Evolutionary conservation across 2,797 vertebrate genomes (phyloP).

Genomic region (Coregonus sp.): DNA sequence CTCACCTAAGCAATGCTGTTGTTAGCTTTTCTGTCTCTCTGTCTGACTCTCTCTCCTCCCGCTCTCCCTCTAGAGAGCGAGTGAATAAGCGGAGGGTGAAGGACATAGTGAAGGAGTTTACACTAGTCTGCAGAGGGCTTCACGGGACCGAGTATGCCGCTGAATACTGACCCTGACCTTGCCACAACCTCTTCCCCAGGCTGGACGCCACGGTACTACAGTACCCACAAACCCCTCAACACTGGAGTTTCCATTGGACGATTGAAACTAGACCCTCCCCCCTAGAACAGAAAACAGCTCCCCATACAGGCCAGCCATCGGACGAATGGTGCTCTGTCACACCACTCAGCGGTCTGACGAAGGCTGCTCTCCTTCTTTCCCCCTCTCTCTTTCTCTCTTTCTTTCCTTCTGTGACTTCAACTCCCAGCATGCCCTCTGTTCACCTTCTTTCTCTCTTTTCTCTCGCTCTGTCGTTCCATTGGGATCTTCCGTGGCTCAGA

Average conservation of each 20-base stretch:
- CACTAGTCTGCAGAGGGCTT: conserved; percentile 92
- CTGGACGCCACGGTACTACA: conserved; percentile 53
- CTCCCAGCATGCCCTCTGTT: conserved; percentile 61
- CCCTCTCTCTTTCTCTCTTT: conserved; percentile 11
- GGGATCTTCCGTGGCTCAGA: conserved; percentile 74
- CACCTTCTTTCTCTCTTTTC: conserved; percentile 43
- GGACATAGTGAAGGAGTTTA: conserved; percentile 98
- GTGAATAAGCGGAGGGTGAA: conserved; percentile 97
- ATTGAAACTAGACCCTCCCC: conserved; percentile 60
- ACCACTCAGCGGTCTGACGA: conserved; percentile 42
- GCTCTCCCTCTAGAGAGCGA: conserved; percentile 80
- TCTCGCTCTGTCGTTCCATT: conserved; percentile 59
- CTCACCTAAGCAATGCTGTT: background rate
- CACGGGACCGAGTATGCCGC: conserved; percentile 98
- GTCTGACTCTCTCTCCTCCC: background rate
- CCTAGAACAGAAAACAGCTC: conserved; percentile 52
- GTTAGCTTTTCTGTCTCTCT: background rate
- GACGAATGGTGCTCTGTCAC: conserved; percentile 27
- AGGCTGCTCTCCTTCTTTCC: conserved; percentile 27
- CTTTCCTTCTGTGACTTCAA: conserved; percentile 34
- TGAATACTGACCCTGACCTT: conserved; percentile 86
- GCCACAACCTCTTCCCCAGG: conserved; percentile 61
- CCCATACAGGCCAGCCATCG: conserved; percentile 49
- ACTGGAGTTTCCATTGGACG: conserved; percentile 57
- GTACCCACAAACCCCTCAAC: conserved; percentile 41